These are phyloP conservation scores for Agrotis exclamationis DNA, from an alignment of 2,888 invertebrate genomes.

Conservation along the genomic window DNA sequence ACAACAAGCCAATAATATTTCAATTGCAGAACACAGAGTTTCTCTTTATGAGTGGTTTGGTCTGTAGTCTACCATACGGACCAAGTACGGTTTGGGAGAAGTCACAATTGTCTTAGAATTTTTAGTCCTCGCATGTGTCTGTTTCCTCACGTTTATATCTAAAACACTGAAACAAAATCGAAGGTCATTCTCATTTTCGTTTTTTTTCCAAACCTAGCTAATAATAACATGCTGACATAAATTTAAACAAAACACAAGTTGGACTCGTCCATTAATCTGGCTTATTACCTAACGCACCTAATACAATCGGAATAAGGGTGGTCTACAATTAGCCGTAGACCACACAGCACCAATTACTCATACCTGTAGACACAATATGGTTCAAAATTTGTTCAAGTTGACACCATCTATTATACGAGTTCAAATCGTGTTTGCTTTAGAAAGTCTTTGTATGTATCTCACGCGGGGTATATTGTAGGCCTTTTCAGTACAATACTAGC, in stretches of 20 bases:
- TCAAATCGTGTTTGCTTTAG: constrained; percentile 61
- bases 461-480: constrained; percentile 54
- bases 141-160: background rate
- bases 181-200: background rate
- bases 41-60: too few relatives aligned
- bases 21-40: too few relatives aligned
- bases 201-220: too few relatives aligned
- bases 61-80: too few relatives aligned
- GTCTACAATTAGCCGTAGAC: constrained; percentile 36
- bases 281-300: background rate
- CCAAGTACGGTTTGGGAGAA: too few relatives aligned
- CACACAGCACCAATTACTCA: constrained; percentile 55
- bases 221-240: too few relatives aligned
- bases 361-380: constrained; percentile 41
- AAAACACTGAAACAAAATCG: background rate
- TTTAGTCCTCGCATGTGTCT: too few relatives aligned
- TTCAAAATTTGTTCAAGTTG: constrained; percentile 59
- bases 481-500: constrained; percentile 38
- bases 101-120: too few relatives aligned
- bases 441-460: constrained; percentile 57
- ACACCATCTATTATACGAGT: constrained; percentile 55
- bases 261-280: background rate
- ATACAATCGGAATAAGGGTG: constrained; percentile 9
- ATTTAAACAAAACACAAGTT: background rate
- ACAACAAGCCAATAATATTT: too few relatives aligned